Conservation (phyloP, 2,113 vertebrate species). For the Microcebus murinus region DNA sequence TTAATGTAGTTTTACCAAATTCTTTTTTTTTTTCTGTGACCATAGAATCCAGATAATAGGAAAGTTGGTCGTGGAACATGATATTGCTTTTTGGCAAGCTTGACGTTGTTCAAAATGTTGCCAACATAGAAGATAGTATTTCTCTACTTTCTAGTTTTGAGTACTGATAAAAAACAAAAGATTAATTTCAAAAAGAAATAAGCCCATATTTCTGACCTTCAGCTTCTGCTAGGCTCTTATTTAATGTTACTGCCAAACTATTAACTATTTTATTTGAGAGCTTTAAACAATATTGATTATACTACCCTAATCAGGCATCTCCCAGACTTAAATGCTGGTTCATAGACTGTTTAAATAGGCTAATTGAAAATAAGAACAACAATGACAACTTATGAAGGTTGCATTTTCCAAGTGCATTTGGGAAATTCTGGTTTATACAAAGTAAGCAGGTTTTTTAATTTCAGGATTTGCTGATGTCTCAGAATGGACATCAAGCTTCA, state of each 20-base stretch:
- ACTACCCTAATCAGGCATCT: not conserved
- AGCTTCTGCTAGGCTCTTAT: not conserved
- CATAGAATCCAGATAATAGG: not conserved
- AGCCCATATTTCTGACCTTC: not conserved
- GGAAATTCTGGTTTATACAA: constrained; percentile 11
- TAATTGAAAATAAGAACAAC: not conserved
- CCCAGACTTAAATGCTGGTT: not conserved
- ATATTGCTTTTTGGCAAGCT: not conserved
- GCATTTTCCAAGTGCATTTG: not conserved
- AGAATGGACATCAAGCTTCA: not conserved
- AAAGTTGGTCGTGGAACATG: not conserved
- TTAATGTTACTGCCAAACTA: not conserved
- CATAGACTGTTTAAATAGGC: not conserved
- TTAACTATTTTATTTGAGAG: not conserved
- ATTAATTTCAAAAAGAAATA: constrained; percentile 1
- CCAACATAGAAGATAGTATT: not conserved
- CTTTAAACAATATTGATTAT: not conserved
- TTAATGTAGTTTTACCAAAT: not conserved
- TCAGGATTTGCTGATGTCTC: not conserved
- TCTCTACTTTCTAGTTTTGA: not conserved
- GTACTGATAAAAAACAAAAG: not conserved
- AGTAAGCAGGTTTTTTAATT: not conserved
- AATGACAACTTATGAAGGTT: not conserved
- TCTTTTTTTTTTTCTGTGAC: not conserved
- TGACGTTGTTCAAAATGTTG: not conserved